Evolutionary conservation across 2,113 vertebrate species (phyloP).

Genomic region (Xerus inauris): DNA sequence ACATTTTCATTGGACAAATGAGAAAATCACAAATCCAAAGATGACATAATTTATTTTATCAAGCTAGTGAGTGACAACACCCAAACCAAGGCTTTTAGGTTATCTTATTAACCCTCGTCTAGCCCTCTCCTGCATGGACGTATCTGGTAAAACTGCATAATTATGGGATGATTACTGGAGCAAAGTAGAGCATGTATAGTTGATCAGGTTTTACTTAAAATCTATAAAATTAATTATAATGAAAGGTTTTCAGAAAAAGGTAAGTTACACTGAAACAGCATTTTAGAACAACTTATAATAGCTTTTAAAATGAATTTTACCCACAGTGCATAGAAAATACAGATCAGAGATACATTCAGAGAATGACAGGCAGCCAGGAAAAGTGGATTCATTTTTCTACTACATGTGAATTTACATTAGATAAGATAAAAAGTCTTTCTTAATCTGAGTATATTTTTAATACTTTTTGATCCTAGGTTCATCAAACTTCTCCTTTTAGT

Average conservation of each 20-base stretch:
- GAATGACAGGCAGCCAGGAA: background rate
- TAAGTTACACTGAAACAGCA: background rate
- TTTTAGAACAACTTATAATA: conserved; percentile 4
- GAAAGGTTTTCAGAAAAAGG: background rate
- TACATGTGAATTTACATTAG: background rate
- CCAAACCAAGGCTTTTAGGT: background rate
- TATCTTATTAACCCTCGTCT: background rate
- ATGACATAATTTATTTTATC: background rate
- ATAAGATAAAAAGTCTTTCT: background rate
- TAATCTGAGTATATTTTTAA: background rate
- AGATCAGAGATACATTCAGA: background rate
- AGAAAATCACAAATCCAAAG: background rate
- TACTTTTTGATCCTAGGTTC: background rate
- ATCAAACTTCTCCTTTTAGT: background rate
- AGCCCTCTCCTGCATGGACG: background rate
- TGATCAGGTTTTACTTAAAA: background rate
- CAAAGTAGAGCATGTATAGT: background rate
- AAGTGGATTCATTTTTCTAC: background rate
- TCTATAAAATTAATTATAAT: conserved; percentile 5
- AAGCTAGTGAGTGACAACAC: background rate
- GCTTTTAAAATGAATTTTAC: background rate
- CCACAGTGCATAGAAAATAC: background rate
- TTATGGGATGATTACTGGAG: background rate
- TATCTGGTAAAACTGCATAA: background rate
- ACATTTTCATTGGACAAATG: conserved; percentile 42